Base-by-base conservation (phyloP, 2,797 vertebrate species). In the Staurois parvus region DNA sequence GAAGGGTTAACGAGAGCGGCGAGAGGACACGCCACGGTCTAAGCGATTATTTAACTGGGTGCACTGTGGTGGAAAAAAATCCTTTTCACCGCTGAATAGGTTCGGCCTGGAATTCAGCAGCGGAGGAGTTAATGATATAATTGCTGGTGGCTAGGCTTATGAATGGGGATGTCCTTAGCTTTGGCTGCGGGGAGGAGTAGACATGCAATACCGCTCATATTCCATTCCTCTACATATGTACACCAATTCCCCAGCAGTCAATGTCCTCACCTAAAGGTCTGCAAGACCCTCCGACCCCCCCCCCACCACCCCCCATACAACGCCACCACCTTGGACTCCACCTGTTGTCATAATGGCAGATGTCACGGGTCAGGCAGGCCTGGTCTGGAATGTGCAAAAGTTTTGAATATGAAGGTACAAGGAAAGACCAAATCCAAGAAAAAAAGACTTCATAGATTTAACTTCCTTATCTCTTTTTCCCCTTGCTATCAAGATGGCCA, bases 321-420 rank as follows among this genome's bases (percentile, higher is more conserved):
- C 15, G 3, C 11, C 48, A 52, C 48, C 17, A 52, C 48, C 48
- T 52, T 52, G 48, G 42, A 52, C 88, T 84, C 84, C 84, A 90
- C 87, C 87, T 88, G 87, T 82, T 83, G 84, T 86, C 88, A 87
- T 29, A 4, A 84, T 80, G 86, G 83, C 77, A 59, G 82, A 84
- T 87, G 69, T 66, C 77, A 32, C 26, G 17, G 77, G 70, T 83
- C 75, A 37, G 48, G 17, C 28, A 34, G 83, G 84, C 70, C 87
- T 84, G 88, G 85, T 87, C 87, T 75, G 76, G 84, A 89, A 89
- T 90, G 86, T 79, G 77, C 81, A 64, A 26, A 68, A 84, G 73
- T 79, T 81, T 75, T 56, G 62, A 62, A 86, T 77, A 77, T 72
- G 68, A 86, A 81, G 66, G 40, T 62, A 78, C 76, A 29, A 77